Evolutionary conservation across 2,888 invertebrate genomes (phyloP), one percentile per base, ranked within the genome.

Genomic region (Neuroscelio doddi): DNA sequence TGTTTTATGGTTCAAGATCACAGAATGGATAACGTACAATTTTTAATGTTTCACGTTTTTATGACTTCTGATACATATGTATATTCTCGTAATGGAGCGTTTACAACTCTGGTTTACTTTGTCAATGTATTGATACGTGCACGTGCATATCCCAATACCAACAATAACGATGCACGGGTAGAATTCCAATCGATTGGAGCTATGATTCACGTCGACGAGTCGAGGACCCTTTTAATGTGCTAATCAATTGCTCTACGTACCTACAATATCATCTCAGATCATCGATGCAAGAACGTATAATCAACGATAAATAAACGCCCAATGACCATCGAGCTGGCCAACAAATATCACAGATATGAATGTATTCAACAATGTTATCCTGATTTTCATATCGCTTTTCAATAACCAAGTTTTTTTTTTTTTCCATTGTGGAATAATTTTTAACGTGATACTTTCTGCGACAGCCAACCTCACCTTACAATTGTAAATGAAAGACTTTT

Each of bases 191-290:
- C 61, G 53, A 66, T 66, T 57, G 56, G 17, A 57, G 53, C 61
- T 62, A 66, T 66, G 65, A 66, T 66, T 66, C 63, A 66, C 53
- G 55, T 55, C 56, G 49, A 14, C 50, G 52, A 50, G 49, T 59
- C 52, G 53, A 57, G 55, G 51, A 64, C 61, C 62, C 66, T 58
- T 66, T 63, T 62, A 66, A 58, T 52, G 62, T 58, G 62, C 62
- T 63, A 66, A 66, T 66, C 58, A 66, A 66, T 55, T 57, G 55
- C 51, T 39, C 44, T 44, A 51, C 27, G 39, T 34, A 55, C 59
- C 59, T 45, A 59, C 51, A 61, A 52, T 61, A 17, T 52, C 49
- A 65, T 61, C 59, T 56, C 56, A 41, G 51, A 65, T 65, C 51
- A 47, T 32, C 51, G 51, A 55, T 56, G 51, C 44, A 47, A 59